A percentile compares a stretch with the other conserved stretches of the same genome.
Conservation (phyloP, 1,140 invertebrate genomes). For the Philotrypesis tridentata region DNA sequence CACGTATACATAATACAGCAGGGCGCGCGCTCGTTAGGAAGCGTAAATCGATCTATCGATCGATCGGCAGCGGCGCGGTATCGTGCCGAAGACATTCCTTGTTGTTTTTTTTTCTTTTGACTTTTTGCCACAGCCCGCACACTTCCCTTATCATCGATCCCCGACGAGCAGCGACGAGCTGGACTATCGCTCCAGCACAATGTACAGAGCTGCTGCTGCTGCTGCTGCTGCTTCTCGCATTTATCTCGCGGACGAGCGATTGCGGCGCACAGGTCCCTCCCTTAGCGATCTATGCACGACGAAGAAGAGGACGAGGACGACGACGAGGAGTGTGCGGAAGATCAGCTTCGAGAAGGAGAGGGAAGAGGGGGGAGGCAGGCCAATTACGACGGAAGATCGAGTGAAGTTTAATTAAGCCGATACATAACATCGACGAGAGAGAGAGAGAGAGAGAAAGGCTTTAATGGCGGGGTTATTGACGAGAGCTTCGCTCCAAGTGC, state of each 20-base stretch:
- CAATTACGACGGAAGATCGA: constrained; percentile 52
- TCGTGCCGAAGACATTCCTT: neutral
- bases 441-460: constrained; percentile 27
- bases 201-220: neutral
- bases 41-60: constrained; percentile 35
- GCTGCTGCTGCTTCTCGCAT: neutral
- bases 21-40: constrained; percentile 13
- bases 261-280: neutral
- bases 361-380: neutral
- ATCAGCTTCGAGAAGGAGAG: neutral
- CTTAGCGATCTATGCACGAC: neutral
- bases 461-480: constrained; percentile 56
- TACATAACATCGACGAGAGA: constrained; percentile 32
- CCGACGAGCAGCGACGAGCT: neutral
- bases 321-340: neutral
- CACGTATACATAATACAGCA: neutral
- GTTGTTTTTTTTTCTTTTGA: no score
- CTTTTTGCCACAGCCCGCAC: neutral
- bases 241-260: constrained; percentile 39
- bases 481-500: constrained; percentile 6
- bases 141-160: neutral
- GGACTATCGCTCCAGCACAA: constrained; percentile 3
- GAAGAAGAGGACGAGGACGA: no score
- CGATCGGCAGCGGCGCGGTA: neutral
- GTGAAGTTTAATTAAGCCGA: constrained; percentile 57